phyloP scores from a whole-genome alignment of 2,113 vertebrate species.

The Nothocercus nigrocapillus region DNA sequence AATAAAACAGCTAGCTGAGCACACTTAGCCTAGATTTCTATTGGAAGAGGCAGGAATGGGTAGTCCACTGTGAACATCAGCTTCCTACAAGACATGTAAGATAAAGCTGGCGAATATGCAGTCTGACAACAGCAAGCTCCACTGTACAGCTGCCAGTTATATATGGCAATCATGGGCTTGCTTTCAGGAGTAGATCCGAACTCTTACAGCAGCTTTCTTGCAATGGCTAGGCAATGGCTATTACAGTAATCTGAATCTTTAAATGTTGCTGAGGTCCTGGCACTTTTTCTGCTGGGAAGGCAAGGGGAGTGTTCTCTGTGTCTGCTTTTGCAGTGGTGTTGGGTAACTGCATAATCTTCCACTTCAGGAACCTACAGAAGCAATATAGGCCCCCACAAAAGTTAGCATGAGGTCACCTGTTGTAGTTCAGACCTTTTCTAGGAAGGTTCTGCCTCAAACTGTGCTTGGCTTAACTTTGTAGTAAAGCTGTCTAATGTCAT shows the following conservation, averaged over 20 bases:
- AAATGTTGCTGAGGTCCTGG: not conserved
- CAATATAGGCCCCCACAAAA: not conserved
- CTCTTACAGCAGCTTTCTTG: not conserved
- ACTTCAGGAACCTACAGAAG: not conserved
- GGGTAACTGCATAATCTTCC: not conserved
- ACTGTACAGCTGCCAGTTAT: not conserved
- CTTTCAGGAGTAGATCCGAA: not conserved
- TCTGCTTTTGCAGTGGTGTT: fast-evolving
- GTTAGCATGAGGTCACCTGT: not conserved
- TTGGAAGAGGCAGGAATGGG: not conserved
- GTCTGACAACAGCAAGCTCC: not conserved
- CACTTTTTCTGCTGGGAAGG: not conserved
- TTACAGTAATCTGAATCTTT: not conserved
- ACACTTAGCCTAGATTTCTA: not conserved
- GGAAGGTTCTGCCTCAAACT: not conserved
- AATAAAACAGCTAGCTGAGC: not conserved
- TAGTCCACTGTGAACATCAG: not conserved
- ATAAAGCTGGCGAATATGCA: not conserved
- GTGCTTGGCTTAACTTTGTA: not conserved
- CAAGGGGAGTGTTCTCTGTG: not conserved
- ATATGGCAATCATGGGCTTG: not conserved
- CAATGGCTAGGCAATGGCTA: not conserved
- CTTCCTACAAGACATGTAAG: not conserved
- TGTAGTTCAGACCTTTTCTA: not conserved
- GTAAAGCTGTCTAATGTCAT: not conserved